Evolutionary conservation across 2,888 invertebrate genomes (phyloP).

Genomic region (Phortica magna): DNA sequence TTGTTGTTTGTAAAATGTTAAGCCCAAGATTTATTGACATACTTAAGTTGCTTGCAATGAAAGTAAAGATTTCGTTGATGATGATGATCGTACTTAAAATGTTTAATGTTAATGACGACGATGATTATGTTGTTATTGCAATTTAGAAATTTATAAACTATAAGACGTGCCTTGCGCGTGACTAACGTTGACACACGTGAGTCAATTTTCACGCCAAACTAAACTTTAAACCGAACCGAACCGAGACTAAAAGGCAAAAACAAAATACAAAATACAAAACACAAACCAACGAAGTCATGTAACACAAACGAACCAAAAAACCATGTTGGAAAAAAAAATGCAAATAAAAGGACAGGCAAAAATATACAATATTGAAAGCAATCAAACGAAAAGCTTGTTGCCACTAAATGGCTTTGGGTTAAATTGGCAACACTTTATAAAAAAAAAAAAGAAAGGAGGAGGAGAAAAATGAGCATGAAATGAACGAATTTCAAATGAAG

Average conservation of each 20-base stretch:
- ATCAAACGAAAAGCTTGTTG: constrained; percentile 28
- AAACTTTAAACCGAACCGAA: background rate
- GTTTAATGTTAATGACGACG: background rate
- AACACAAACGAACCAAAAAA: background rate
- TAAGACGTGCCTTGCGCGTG: too few relatives aligned
- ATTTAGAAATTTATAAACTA: too few relatives aligned
- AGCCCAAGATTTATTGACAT: constrained; percentile 34
- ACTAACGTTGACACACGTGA: too few relatives aligned
- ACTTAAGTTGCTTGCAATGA: constrained; percentile 24
- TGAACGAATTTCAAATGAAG: background rate
- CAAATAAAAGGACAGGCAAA: background rate
- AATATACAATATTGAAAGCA: constrained; percentile 19
- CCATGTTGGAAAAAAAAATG: background rate
- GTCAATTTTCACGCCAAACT: too few relatives aligned
- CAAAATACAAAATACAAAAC: background rate
- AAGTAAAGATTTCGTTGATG: background rate
- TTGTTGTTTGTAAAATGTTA: constrained; percentile 23
- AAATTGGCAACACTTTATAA: constrained; percentile 71
- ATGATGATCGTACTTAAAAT: background rate
- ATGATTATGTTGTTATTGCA: background rate
- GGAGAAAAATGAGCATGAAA: constrained; percentile 2
- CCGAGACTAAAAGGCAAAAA: background rate
- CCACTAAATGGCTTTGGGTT: constrained; percentile 66
- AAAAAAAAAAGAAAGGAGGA: constrained; percentile 42
- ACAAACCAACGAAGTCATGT: background rate